phyloP scores from a whole-genome alignment of 2,888 invertebrate genomes.

The Drepanosiphum platanoidis region DNA sequence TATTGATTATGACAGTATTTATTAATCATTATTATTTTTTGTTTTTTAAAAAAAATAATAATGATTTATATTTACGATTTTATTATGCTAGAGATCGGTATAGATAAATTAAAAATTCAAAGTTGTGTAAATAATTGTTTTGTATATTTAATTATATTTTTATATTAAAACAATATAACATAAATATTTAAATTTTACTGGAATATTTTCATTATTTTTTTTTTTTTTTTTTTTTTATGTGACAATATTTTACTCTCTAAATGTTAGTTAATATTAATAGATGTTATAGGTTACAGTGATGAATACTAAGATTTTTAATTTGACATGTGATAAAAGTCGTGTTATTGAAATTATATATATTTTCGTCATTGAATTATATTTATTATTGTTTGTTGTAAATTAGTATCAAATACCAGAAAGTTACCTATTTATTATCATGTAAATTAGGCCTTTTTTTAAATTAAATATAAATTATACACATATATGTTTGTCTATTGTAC shows the following conservation, averaged over 20 bases:
- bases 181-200: neutral
- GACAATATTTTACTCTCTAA: neutral
- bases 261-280: neutral
- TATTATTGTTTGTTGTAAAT: conserved; percentile 49
- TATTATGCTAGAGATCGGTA: neutral
- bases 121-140: neutral
- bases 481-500: too few relatives aligned
- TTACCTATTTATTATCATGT: conserved; percentile 43
- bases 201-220: neutral
- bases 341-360: conserved; percentile 38
- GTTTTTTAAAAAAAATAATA: neutral
- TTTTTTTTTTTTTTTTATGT: neutral
- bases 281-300: neutral
- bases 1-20: neutral
- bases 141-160: neutral
- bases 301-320: neutral
- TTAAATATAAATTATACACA: neutral
- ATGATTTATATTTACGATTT: conserved; percentile 2
- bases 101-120: neutral
- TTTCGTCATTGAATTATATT: neutral
- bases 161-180: too few relatives aligned
- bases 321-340: conserved; percentile 32
- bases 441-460: conserved; percentile 4
- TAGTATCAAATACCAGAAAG: conserved; percentile 22
- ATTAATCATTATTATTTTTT: too few relatives aligned